These are phyloP conservation scores for Meandrusa payeni DNA, from an alignment of 2,888 invertebrate species.

Conservation along the genomic window DNA sequence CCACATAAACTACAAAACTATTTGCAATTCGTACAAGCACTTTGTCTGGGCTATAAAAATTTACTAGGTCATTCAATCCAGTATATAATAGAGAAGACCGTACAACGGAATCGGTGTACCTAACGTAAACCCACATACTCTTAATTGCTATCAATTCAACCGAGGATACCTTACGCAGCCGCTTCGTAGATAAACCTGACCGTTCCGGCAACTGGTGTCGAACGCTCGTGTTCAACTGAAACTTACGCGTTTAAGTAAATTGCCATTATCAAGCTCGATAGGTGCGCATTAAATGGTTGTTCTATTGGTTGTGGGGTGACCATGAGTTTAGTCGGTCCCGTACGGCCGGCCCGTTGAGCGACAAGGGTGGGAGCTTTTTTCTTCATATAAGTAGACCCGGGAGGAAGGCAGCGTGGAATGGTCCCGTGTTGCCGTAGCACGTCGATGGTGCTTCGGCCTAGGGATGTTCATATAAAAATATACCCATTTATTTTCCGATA, in stretches of 20 bases:
- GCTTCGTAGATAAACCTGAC: not conserved
- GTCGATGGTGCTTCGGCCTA: too few species aligned
- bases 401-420: too few species aligned
- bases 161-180: slow-evolving; percentile 3
- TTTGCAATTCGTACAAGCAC: too few species aligned
- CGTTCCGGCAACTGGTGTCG: slow-evolving; percentile 12
- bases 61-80: not conserved
- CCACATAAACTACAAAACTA: too few species aligned
- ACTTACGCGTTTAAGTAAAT: slow-evolving; percentile 16
- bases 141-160: slow-evolving; percentile 16
- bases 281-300: slow-evolving; percentile 15
- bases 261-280: slow-evolving; percentile 5
- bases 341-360: too few species aligned
- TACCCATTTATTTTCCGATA: too few species aligned
- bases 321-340: not conserved
- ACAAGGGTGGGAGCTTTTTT: too few species aligned
- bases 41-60: too few species aligned
- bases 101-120: not conserved
- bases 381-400: too few species aligned
- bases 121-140: slow-evolving; percentile 1
- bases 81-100: too few species aligned
- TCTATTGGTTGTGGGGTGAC: slow-evolving; percentile 2
- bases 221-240: slow-evolving; percentile 4
- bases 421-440: too few species aligned
- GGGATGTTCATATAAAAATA: too few species aligned